Evolutionary conservation across 2,113 vertebrate species (phyloP).

Genomic region (Prunella himalayana): DNA sequence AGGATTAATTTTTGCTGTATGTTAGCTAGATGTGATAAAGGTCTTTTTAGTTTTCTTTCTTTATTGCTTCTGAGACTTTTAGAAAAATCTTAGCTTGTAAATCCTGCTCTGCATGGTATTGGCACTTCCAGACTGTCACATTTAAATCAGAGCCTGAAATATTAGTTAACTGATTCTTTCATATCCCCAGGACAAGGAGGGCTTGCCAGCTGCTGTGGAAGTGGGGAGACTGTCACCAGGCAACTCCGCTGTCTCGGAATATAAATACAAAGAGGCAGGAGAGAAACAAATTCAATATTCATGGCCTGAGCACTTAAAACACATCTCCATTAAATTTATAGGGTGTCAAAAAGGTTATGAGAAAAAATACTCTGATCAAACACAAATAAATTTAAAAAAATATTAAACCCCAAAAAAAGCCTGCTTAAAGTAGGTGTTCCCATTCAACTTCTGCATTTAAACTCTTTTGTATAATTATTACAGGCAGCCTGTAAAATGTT

Average conservation of each 20-base stretch:
- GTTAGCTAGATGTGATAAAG: neutral
- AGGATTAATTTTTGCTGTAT: neutral
- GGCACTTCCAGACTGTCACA: neutral
- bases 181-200: constrained; percentile 18
- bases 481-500: neutral
- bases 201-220: constrained; percentile 51
- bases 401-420: neutral
- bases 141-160: constrained; percentile 49
- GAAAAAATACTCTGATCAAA: constrained; percentile 5
- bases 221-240: constrained; percentile 49
- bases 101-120: neutral
- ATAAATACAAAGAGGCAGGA: constrained; percentile 40
- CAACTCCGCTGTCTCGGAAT: constrained; percentile 33
- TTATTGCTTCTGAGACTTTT: neutral
- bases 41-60: neutral
- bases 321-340: constrained; percentile 46
- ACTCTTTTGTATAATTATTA: neutral
- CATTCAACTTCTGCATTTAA: neutral
- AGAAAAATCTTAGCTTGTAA: constrained; percentile 14
- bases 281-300: constrained; percentile 16
- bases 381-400: neutral
- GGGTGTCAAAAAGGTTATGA: constrained; percentile 25
- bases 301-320: constrained; percentile 16
- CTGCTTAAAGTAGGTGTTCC: neutral
- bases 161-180: constrained; percentile 34